Evolutionary conservation across 1,140 invertebrate genomes (phyloP).

Genomic region (Neomicropteryx cornuta): DNA sequence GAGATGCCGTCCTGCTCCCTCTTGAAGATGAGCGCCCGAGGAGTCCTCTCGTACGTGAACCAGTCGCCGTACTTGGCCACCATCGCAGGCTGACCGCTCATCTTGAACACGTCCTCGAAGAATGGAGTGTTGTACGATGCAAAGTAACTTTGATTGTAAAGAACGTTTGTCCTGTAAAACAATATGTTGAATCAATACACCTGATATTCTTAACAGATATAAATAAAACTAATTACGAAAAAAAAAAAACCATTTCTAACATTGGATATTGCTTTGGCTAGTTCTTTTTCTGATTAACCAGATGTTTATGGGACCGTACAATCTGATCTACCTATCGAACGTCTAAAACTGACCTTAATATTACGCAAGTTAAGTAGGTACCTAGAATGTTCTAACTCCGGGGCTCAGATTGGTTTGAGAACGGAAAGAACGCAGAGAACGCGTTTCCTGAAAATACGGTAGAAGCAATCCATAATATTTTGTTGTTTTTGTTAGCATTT

Average conservation of each 20-base stretch:
- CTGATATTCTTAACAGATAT: no score
- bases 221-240: neutral
- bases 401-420: no score
- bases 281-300: neutral
- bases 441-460: no score
- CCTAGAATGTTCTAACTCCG: no score
- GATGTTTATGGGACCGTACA: slow-evolving; percentile 4
- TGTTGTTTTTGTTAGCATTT: no score
- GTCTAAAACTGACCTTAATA: no score
- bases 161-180: slow-evolving; percentile 43
- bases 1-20: slow-evolving; percentile 44
- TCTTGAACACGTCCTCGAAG: slow-evolving; percentile 51
- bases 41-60: slow-evolving; percentile 54
- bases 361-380: no score
- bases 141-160: slow-evolving; percentile 51
- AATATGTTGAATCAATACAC: slow-evolving; percentile 1
- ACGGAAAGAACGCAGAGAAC: no score
- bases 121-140: slow-evolving; percentile 66
- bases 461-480: no score
- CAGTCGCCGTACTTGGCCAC: slow-evolving; percentile 57
- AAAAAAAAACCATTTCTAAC: neutral
- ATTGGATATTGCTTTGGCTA: neutral
- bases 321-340: no score
- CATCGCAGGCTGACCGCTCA: slow-evolving; percentile 47
- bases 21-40: slow-evolving; percentile 53